A percentile compares a stretch with the other conserved stretches of the same genome.
phyloP scores from a whole-genome alignment of 2,888 invertebrate genomes.

The Trilocha varians region DNA sequence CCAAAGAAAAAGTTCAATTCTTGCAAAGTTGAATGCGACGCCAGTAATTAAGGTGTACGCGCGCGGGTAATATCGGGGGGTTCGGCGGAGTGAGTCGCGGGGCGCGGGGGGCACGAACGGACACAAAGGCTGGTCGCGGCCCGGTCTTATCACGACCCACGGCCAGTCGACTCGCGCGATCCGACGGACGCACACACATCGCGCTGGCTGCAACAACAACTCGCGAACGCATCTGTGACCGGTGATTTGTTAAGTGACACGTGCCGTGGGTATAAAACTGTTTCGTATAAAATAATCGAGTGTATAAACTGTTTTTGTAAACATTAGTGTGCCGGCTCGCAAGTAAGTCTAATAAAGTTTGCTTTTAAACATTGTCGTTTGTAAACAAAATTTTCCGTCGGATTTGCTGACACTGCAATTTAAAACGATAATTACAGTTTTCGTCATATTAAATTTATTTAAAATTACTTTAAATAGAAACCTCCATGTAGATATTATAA shows the following conservation, averaged over 20 bases:
- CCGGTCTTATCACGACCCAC: slow-evolving; percentile 63
- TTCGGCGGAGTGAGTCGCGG: slow-evolving; percentile 33
- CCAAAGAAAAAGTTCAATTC: too few relatives aligned
- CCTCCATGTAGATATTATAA: too few relatives aligned
- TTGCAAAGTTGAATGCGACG: slow-evolving; percentile 8
- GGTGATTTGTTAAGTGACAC: slow-evolving; percentile 41
- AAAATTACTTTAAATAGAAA: too few relatives aligned
- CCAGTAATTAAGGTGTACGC: background rate
- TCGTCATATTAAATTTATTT: too few relatives aligned
- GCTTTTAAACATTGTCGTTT: slow-evolving; percentile 6
- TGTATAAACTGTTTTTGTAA: too few relatives aligned
- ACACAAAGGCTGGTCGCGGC: slow-evolving; percentile 69
- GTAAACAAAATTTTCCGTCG: too few relatives aligned
- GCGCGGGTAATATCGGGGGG: slow-evolving; percentile 7
- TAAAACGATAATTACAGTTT: too few relatives aligned
- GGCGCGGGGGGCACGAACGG: slow-evolving; percentile 48
- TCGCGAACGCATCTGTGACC: slow-evolving; percentile 39
- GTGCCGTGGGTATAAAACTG: too few relatives aligned
- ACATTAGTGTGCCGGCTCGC: slow-evolving; percentile 61
- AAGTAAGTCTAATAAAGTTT: slow-evolving; percentile 47
- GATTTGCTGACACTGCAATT: background rate
- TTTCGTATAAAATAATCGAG: too few relatives aligned
- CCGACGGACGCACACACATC: slow-evolving; percentile 42
- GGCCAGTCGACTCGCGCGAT: slow-evolving; percentile 61
- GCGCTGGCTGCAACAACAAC: slow-evolving; percentile 27